Conservation (phyloP, 35 echinoderm and acorn worm species). For the Heliocidaris erythrogramma region DNA sequence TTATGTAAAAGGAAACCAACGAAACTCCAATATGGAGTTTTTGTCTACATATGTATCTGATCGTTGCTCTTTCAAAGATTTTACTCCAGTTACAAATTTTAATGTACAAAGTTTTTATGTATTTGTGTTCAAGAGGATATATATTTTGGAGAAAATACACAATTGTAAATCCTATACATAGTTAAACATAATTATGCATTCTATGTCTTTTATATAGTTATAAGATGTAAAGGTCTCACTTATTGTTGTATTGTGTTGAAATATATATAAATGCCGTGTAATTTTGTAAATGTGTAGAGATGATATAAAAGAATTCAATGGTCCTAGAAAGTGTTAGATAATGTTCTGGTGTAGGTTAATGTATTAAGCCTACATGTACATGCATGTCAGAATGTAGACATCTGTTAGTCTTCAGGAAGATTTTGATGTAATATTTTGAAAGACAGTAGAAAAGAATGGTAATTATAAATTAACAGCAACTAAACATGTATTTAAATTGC, state of each 20-base stretch:
- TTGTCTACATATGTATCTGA: neutral
- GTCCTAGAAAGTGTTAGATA: neutral
- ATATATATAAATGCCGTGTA: too few species aligned
- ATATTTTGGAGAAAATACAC: neutral
- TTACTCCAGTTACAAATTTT: neutral
- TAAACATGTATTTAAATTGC: too few species aligned
- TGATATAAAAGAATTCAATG: neutral
- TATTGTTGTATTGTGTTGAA: neutral
- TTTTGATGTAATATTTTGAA: too few species aligned
- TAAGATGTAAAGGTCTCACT: neutral
- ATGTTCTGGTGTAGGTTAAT: neutral
- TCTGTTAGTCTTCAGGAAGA: too few species aligned
- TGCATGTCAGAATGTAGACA: too few species aligned
- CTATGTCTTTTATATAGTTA: neutral
- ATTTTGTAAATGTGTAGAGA: neutral
- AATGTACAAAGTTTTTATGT: neutral
- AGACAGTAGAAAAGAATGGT: too few species aligned
- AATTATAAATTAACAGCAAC: too few species aligned
- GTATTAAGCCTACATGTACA: too few species aligned
- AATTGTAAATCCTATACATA: neutral
- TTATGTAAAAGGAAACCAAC: neutral
- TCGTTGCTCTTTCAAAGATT: neutral
- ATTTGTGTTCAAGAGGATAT: constrained; percentile 11
- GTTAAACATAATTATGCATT: neutral
- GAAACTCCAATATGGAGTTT: neutral